Evolutionary conservation across 2,113 vertebrate species (phyloP), one percentile per base, ranked within the genome.

Genomic region (Ictalurus furcatus): DNA sequence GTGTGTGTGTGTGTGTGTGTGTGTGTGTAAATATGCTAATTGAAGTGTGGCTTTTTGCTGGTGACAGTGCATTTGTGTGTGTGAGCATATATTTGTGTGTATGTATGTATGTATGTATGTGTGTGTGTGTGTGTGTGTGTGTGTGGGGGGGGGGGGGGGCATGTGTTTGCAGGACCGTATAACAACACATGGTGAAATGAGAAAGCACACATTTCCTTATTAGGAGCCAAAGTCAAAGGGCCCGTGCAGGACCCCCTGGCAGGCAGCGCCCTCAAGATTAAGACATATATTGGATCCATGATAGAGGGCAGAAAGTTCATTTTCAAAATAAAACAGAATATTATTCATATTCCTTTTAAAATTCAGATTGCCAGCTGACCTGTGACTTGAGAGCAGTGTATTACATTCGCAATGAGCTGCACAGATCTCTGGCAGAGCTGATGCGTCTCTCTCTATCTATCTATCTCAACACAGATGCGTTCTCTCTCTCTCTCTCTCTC

Each of bases 271-370:
- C 94, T 96, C 96, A 97, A 99, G 98, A 99, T 99, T 99, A 99
- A 99, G 98, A 99, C 98, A 98, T 98, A 99, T 99, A 99, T 99
- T 99, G 98, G 97, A 99, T 99, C 99, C 97, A 99, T 99, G 98
- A 99, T 99, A 97, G 98, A 97, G 98, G 98, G 98, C 98, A 99
- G 96, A 97, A 97, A 98, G 98, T 99, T 99, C 98, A 99, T 99
- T 99, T 99, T 99, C 96, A 98, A 99, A 99, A 98, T 99, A 99
- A 99, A 99, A 99, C 98, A 97, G 98, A 99, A 99, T 99, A 99
- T 99, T 99, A 99, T 99, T 99, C 98, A 98, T 98, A 99, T 97
- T 99, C 98, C 97, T 98, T 99, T 99, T 99, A 99, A 98, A 99
- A 99, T 99, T 99, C 98, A 99, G 98, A 99, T 99, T 99, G 98